phyloP scores from a whole-genome alignment of 2,888 invertebrate species.

The Morinoia aosen region DNA sequence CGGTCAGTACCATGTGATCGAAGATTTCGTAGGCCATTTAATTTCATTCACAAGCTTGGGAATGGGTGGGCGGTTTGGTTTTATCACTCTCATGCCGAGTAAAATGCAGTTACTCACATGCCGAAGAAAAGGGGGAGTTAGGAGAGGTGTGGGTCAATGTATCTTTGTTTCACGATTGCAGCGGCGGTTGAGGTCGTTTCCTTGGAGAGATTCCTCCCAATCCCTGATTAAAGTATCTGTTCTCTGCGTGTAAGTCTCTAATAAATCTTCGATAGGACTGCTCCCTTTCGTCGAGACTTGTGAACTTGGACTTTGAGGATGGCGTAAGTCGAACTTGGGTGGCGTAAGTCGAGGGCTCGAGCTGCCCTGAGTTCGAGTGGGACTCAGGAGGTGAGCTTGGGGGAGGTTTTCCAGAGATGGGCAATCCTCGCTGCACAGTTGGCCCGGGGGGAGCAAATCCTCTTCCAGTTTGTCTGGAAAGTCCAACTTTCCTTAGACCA shows the following conservation, averaged over 20 bases:
- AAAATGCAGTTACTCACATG: conserved; percentile 43
- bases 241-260: conserved; percentile 50
- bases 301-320: background rate
- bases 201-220: conserved; percentile 37
- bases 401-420: conserved; percentile 51
- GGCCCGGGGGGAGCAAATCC: conserved; percentile 55
- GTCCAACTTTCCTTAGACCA: conserved; percentile 52
- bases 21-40: background rate
- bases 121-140: conserved; percentile 39
- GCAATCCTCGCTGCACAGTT: conserved; percentile 45
- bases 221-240: conserved; percentile 47
- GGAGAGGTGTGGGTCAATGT: conserved; percentile 49
- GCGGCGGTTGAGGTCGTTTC: conserved; percentile 27
- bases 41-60: conserved; percentile 1
- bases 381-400: background rate
- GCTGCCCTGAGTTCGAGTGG: background rate
- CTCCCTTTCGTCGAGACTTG: conserved; percentile 41
- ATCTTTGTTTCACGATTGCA: conserved; percentile 65
- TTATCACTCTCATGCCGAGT: conserved; percentile 49
- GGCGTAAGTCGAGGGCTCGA: background rate
- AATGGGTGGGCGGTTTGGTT: background rate
- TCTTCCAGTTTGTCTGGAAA: conserved; percentile 58
- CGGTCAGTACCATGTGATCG: background rate
- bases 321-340: background rate
- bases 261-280: conserved; percentile 48